A percentile compares a stretch with the other conserved stretches of the same genome.
Conservation (phyloP, 2,797 vertebrate species). For the Tympanoctomys barrerae region DNA sequence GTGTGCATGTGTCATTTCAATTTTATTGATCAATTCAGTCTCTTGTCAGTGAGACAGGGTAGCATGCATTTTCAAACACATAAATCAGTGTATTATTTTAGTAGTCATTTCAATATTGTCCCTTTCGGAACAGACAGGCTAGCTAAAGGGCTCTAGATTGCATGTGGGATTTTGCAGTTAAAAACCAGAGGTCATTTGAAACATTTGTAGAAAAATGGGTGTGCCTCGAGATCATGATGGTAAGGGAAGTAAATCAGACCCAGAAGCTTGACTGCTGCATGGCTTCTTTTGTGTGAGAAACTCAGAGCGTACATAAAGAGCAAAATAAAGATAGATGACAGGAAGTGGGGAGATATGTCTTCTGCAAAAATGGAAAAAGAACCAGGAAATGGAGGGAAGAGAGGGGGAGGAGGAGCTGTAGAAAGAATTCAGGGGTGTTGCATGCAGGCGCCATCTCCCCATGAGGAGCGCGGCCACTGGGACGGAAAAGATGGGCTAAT, state of each 20-base stretch:
- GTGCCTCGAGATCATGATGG: background rate
- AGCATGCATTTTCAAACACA: background rate
- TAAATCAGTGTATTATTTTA: background rate
- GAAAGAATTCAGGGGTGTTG: background rate
- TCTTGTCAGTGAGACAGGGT: background rate
- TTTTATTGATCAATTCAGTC: background rate
- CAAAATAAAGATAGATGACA: background rate
- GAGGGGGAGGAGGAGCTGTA: background rate
- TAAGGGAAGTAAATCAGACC: background rate
- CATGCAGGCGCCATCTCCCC: rapidly evolving
- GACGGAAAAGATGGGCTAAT: background rate
- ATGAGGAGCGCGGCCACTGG: rapidly evolving
- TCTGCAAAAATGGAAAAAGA: background rate
- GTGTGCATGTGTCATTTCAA: background rate
- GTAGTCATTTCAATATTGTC: background rate
- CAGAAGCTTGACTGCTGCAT: background rate
- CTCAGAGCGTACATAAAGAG: background rate
- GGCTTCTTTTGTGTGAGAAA: background rate
- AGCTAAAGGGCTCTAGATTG: rapidly evolving
- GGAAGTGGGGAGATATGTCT: background rate
- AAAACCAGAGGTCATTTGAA: background rate
- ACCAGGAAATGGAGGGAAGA: background rate
- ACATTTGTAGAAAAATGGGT: background rate
- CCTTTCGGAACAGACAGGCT: background rate
- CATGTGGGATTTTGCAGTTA: background rate